phyloP scores from a whole-genome alignment of 2,113 vertebrate species.

The Lonchura striata region DNA sequence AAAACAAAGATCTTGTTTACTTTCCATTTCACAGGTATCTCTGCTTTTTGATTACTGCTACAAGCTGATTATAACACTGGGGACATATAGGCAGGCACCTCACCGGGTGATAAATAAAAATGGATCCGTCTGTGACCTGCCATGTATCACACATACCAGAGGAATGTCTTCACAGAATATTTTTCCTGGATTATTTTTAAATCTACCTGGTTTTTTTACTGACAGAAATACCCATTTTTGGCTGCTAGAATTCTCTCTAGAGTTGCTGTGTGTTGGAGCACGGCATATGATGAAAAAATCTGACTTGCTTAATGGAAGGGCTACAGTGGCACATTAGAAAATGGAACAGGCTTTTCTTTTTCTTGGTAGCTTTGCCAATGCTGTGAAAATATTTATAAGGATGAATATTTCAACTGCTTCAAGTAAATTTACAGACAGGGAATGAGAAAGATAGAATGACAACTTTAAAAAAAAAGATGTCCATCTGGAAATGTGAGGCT shows the following conservation, averaged over 20 bases:
- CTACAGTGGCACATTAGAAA: background rate
- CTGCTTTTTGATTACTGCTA: background rate
- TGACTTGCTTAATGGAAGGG: background rate
- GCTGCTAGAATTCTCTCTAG: background rate
- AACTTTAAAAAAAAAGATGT: background rate
- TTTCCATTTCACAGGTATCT: background rate
- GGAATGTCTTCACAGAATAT: background rate
- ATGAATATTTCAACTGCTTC: background rate
- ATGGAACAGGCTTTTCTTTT: background rate
- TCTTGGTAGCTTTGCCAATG: background rate
- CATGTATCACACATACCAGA: accelerated
- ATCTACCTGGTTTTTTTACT: background rate
- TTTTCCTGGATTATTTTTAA: background rate
- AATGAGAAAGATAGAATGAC: background rate
- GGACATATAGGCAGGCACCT: background rate
- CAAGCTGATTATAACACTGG: background rate
- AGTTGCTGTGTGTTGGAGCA: background rate
- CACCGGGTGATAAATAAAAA: background rate
- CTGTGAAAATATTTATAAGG: background rate
- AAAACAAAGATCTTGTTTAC: background rate
- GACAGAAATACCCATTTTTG: background rate
- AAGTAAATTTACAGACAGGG: background rate
- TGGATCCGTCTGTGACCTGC: background rate
- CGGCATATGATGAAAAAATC: background rate
- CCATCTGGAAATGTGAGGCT: background rate